Evolutionary conservation across 2,888 invertebrate species (phyloP).

Genomic region (Drosophila infuscata): DNA sequence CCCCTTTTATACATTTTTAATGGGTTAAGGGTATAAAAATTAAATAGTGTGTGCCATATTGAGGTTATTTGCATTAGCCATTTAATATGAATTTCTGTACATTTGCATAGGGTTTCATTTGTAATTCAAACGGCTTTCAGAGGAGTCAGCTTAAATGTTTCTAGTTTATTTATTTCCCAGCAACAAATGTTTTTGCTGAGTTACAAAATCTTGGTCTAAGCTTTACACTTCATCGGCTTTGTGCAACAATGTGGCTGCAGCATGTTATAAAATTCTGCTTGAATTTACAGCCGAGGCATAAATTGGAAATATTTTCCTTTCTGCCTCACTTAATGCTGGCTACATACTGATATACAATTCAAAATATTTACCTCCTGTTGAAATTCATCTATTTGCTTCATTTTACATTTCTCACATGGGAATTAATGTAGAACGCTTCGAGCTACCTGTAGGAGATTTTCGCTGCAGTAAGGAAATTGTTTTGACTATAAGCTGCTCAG

Average conservation of each 20-base stretch:
- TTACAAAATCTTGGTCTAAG: slow-evolving; percentile 4
- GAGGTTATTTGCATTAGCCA: neutral
- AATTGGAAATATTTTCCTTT: slow-evolving; percentile 26
- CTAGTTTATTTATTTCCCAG: slow-evolving; percentile 27
- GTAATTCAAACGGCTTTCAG: slow-evolving; percentile 20
- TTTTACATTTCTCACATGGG: neutral
- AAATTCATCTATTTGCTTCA: slow-evolving; percentile 3
- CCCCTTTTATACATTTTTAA: no score
- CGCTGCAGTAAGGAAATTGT: neutral
- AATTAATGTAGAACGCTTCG: neutral
- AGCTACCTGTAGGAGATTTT: neutral
- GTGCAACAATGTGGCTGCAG: slow-evolving; percentile 42
- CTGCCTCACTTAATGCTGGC: slow-evolving; percentile 1
- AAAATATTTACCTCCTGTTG: neutral
- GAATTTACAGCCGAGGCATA: slow-evolving; percentile 42
- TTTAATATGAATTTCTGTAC: neutral
- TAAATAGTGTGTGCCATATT: neutral
- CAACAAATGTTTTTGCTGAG: slow-evolving; percentile 1
- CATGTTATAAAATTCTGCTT: slow-evolving; percentile 15
- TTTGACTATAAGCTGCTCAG: neutral
- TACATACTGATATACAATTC: neutral
- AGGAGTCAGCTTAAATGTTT: neutral
- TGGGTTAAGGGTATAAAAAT: neutral
- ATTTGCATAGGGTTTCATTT: slow-evolving; percentile 6
- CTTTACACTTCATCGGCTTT: slow-evolving; percentile 18